Base-by-base conservation (phyloP, 2,888 invertebrate species). In the Dromius quadrimaculatus region DNA sequence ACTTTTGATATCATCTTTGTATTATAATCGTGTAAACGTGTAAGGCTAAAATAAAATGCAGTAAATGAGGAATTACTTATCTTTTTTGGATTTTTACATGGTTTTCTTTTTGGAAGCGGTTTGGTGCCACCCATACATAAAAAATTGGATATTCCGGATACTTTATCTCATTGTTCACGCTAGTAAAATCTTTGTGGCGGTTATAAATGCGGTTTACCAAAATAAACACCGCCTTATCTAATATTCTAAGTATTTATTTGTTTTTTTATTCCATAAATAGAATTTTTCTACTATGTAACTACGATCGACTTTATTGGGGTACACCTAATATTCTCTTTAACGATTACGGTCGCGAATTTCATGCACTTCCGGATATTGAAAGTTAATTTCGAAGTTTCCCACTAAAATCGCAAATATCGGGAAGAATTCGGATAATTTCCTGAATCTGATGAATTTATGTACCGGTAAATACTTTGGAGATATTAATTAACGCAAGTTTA, bases 401-500 rank as follows among this genome's bases (percentile, higher is more conserved):
- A 34, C 34, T 34, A 34, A 9, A 38, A 38, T 38, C 38, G 38
- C 15, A 38, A 38, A 38, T 13, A 47, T 47, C 47, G 1, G 19
- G 11, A n/a, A 19, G 22, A 59, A 59, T 36, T 59, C 36, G 36
- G 20, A 9, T 59, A 34, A 59, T 59, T 59, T 59, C 59, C 59
- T 59, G 17, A 32, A 36, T 36, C 59, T 36, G 36, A 36, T 59
- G 36, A 59, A 59, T 59, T 59, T 59, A 38, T 38, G 59, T 20
- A 17, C 47, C 20, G 22, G 20, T 19, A 9, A 47, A 47, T 22
- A 59, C 20, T 34, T 34, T 20, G 59, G 19, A 59, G 36, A 36
- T 59, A 59, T 59, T 59, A 59, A 57, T 57, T 47, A 11, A 47
- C 47, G n/a, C n/a, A n/a, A n/a, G n/a, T n/a, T n/a, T n/a, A n/a